Evolutionary conservation across 2,888 invertebrate genomes (phyloP).

Genomic region (Seira ritae): DNA sequence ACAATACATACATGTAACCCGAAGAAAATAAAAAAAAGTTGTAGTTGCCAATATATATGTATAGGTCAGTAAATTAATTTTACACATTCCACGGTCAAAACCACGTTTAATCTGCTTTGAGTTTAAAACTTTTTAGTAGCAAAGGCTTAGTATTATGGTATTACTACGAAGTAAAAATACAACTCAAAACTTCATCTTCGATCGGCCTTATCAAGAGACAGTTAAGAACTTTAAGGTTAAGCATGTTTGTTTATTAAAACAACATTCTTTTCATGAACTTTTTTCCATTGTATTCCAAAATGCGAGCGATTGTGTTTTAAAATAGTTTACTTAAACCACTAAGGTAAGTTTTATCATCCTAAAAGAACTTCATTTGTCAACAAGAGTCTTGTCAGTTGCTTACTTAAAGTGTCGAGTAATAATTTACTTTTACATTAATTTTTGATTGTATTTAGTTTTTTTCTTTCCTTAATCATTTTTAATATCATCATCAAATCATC

Average conservation of each 20-base stretch:
- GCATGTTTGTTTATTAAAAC: background rate
- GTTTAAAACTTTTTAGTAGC: too few relatives aligned
- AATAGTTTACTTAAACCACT: background rate
- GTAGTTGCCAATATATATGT: too few relatives aligned
- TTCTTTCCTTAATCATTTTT: background rate
- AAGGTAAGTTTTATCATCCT: background rate
- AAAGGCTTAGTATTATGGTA: too few relatives aligned
- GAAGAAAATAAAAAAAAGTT: too few relatives aligned
- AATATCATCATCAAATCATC: too few relatives aligned
- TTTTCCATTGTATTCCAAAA: background rate
- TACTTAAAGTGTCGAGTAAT: conserved; percentile 5
- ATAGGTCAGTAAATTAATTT: too few relatives aligned
- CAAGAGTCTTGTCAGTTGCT: conserved; percentile 59
- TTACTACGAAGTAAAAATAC: too few relatives aligned
- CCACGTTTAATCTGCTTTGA: too few relatives aligned
- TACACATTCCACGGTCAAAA: too few relatives aligned
- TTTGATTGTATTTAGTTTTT: background rate
- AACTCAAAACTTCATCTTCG: too few relatives aligned
- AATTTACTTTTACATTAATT: background rate
- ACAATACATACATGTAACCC: too few relatives aligned
- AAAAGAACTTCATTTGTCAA: conserved; percentile 45
- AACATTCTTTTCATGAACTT: background rate
- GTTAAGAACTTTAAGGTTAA: background rate
- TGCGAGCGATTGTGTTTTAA: background rate
- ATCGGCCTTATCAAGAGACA: too few relatives aligned